phyloP scores from a whole-genome alignment of 2,113 vertebrate species.

The Scalopus aquaticus region DNA sequence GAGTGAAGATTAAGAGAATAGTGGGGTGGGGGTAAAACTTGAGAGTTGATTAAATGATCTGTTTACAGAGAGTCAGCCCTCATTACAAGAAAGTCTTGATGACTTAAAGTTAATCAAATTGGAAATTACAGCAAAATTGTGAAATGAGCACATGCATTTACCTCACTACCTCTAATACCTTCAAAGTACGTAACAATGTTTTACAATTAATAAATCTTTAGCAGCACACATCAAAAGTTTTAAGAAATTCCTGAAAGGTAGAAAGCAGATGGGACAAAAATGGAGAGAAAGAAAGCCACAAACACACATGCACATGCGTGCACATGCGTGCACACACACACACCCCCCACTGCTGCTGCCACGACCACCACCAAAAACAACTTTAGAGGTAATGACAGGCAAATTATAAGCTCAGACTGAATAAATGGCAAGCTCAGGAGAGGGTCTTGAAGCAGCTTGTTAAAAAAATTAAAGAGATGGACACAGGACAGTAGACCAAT shows the following conservation, averaged over 20 bases:
- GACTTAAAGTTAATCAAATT: not conserved
- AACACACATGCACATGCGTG: not conserved
- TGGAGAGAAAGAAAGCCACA: not conserved
- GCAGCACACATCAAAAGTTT: constrained; percentile 3
- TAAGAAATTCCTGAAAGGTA: not conserved
- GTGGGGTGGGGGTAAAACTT: not conserved
- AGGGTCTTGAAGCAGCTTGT: not conserved
- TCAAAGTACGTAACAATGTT: not conserved
- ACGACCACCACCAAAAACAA: not conserved
- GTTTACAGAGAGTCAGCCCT: not conserved
- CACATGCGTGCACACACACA: not conserved
- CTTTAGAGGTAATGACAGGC: not conserved
- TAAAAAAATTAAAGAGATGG: not conserved
- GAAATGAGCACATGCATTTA: not conserved
- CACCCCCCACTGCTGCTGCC: accelerated
- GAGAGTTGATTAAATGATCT: not conserved
- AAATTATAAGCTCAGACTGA: not conserved
- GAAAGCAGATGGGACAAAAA: constrained; percentile 9
- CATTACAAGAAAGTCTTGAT: not conserved
- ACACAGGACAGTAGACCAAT: not conserved
- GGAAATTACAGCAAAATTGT: not conserved
- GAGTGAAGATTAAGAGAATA: not conserved
- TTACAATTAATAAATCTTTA: constrained; percentile 18
- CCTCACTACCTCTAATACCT: not conserved
- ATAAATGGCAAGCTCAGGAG: not conserved